Base-by-base conservation (phyloP, 2,888 invertebrate species). In the Leptopilina drosophilae region DNA sequence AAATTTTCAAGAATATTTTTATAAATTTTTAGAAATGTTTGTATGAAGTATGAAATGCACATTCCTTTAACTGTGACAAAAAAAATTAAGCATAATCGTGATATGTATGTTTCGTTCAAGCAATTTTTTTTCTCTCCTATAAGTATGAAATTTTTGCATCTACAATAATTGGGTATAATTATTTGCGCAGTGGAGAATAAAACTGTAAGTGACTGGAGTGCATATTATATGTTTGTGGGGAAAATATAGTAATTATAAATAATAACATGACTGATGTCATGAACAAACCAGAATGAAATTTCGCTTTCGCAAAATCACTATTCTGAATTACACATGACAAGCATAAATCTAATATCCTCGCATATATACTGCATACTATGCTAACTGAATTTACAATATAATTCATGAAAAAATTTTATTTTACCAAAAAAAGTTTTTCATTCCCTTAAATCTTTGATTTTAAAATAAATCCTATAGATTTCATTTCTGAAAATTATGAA, bases 231-330 rank as follows among this genome's bases (percentile, higher is more conserved):
- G 49, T 33, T 40, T 11, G 6, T n/a, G n/a, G 56, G 33, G 5
- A 56, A 62, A 73, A 33, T 53, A 33, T 53, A 53, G n/a, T 56
- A 73, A 73, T 73, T 73, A 59, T 4, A 56, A 73, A 56, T 73
- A 73, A 73, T 73, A 73, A 73, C 73, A 15, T n/a, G 56, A 56
- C 26, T 56, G 56, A 40, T 49, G 11, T 73, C n/a, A 7, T 33
- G 33, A 56, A 73, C 8, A 42, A 42, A 42, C 42, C 8, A 11
- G 15, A 59, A n/a, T 33, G 33, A 73, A 56, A 73, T 73, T 53
- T 73, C 33, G 53, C 73, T 15, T 56, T 40, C 56, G 73, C 56
- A 69, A 69, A 69, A 53, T 53, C 46, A 69, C 49, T 69, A 11
- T 42, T 7, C 42, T 26, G 46, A 53, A 69, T 69, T 26, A 53